Evolutionary conservation across 2,113 vertebrate genomes (phyloP).

Genomic region (Heterotilapia buettikoferi): DNA sequence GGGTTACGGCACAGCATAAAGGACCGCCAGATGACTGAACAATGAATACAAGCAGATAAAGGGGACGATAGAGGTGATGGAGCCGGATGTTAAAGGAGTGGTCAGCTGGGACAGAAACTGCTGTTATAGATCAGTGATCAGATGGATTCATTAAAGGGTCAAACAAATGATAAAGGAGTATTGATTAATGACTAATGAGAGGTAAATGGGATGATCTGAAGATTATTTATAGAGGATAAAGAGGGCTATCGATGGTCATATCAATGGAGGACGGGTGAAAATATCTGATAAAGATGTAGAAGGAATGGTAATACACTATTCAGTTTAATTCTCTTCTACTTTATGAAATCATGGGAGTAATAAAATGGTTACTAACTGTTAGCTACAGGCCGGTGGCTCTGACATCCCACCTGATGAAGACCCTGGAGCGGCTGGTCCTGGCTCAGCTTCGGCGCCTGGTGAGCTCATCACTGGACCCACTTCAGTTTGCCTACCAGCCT

Average conservation of each 20-base stretch:
- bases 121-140: not conserved
- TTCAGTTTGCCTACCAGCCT: too few species aligned
- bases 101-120: not conserved
- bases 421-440: too few species aligned
- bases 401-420: too few species aligned
- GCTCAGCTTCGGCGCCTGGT: too few species aligned
- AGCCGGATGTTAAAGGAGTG: not conserved
- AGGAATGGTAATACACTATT: accelerated
- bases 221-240: not conserved
- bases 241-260: not conserved
- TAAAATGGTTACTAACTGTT: not conserved
- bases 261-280: not conserved
- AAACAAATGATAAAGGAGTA: not conserved
- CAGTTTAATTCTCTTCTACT: not conserved
- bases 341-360: not conserved
- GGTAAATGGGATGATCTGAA: not conserved
- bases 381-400: too few species aligned
- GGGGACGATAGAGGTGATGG: not conserved
- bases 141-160: not conserved
- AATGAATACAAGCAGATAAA: not conserved
- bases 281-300: not conserved
- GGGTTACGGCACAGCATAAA: not conserved
- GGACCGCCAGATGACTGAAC: not conserved
- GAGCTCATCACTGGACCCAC: too few species aligned
- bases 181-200: not conserved